Evolutionary conservation across 2,888 invertebrate species (phyloP).

Genomic region (Synanthedon andrenaeformis): DNA sequence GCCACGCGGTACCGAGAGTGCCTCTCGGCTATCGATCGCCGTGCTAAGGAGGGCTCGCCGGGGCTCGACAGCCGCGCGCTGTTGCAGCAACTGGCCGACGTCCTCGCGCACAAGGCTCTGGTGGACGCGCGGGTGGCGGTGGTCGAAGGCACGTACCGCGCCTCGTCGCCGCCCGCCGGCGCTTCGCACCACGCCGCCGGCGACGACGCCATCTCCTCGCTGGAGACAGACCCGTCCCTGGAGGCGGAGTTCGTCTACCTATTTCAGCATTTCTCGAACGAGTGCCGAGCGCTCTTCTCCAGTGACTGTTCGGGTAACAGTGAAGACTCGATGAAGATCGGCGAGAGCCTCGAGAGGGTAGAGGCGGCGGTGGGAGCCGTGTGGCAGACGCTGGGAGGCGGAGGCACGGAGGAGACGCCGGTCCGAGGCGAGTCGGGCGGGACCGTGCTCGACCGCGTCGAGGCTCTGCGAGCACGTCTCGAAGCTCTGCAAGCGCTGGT

Average conservation of each 20-base stretch:
- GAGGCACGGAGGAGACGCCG: conserved; percentile 6
- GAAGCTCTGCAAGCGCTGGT: conserved; percentile 61
- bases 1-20: conserved; percentile 76
- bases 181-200: conserved; percentile 24
- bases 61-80: conserved; percentile 30
- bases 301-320: conserved; percentile 69
- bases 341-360: conserved; percentile 64
- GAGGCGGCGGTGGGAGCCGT: conserved; percentile 58
- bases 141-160: conserved; percentile 70
- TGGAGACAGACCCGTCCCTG: conserved; percentile 69
- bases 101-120: conserved; percentile 79
- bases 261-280: conserved; percentile 73
- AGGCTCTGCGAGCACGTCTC: conserved; percentile 55
- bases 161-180: conserved; percentile 26
- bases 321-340: conserved; percentile 69
- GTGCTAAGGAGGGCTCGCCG: conserved; percentile 36
- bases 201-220: conserved; percentile 51
- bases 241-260: conserved; percentile 78
- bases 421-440: conserved; percentile 4
- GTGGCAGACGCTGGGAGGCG: conserved; percentile 35
- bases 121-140: conserved; percentile 82
- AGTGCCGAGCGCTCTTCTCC: conserved; percentile 72
- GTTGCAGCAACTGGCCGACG: conserved; percentile 76
- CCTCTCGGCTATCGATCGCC: conserved; percentile 39
- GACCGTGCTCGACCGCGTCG: conserved; percentile 38